These are phyloP conservation scores for Leptopterna dolabrata DNA, from an alignment of 2,888 invertebrate species.

Conservation along the genomic window DNA sequence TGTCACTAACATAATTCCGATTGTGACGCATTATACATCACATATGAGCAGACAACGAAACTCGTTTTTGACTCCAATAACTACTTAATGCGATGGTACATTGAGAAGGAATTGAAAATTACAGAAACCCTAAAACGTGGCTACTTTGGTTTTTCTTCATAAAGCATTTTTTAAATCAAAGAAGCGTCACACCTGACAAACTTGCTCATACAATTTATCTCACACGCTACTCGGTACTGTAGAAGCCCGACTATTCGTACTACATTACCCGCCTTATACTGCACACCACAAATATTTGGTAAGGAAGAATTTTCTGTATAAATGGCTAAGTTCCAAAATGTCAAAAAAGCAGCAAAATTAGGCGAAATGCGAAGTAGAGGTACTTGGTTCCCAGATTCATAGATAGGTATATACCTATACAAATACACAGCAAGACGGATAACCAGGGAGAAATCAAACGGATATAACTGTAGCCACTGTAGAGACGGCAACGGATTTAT, in stretches of 20 bases:
- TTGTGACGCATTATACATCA: not conserved
- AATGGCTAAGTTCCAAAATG: not conserved
- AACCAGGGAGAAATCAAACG: not conserved
- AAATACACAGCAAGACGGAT: not conserved
- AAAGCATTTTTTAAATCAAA: not conserved
- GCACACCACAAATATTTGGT: not conserved
- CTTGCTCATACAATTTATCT: not conserved
- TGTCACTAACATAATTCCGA: not conserved
- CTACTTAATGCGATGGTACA: not conserved
- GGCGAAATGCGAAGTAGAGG: not conserved
- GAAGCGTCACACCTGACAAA: not conserved
- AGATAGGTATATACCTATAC: not conserved
- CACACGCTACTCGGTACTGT: not conserved
- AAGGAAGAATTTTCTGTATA: not conserved
- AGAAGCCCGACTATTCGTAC: not conserved
- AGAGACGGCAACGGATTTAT: not conserved
- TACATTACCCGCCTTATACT: not conserved
- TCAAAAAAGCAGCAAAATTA: not conserved
- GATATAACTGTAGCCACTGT: not conserved
- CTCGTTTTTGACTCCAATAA: not conserved
- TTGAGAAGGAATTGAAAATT: not conserved
- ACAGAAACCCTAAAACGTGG: not conserved
- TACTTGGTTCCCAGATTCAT: not conserved
- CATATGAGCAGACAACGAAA: not conserved
- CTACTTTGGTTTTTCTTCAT: not conserved